phyloP scores from a whole-genome alignment of 2,888 invertebrate species.

The Exocentrus adspersus region DNA sequence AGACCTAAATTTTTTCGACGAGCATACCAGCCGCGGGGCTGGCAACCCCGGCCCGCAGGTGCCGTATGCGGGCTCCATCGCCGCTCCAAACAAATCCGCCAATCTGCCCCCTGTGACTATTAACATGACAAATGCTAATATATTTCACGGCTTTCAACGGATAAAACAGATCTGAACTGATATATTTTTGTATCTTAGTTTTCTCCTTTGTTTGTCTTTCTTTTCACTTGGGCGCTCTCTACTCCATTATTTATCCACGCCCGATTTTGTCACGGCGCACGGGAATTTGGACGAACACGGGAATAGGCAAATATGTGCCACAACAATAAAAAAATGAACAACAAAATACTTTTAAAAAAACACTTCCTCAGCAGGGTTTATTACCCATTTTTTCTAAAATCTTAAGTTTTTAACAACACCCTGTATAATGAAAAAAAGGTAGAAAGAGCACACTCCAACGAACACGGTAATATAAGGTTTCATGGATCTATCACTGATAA shows the following conservation, averaged over 20 bases:
- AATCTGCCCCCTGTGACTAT: slow-evolving; percentile 62
- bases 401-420: too few species aligned
- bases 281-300: not conserved
- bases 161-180: slow-evolving; percentile 62
- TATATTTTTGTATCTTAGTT: slow-evolving; percentile 57
- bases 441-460: too few species aligned
- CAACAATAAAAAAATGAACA: too few species aligned
- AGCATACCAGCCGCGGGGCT: slow-evolving; percentile 3
- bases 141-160: slow-evolving; percentile 63
- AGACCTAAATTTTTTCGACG: not conserved
- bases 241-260: slow-evolving; percentile 47
- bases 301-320: too few species aligned
- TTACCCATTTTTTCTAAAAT: too few species aligned
- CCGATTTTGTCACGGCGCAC: not conserved
- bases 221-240: slow-evolving; percentile 40
- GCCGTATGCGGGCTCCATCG: slow-evolving; percentile 54
- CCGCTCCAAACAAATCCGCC: slow-evolving; percentile 59
- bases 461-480: too few species aligned
- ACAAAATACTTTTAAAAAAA: too few species aligned
- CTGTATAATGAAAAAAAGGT: too few species aligned
- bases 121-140: slow-evolving; percentile 66
- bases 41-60: slow-evolving; percentile 52
- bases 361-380: too few species aligned
- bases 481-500: too few species aligned
- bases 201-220: slow-evolving; percentile 52